These are phyloP conservation scores for Cartodere bifasciata DNA, from an alignment of 2,888 invertebrate species.

Conservation along the genomic window DNA sequence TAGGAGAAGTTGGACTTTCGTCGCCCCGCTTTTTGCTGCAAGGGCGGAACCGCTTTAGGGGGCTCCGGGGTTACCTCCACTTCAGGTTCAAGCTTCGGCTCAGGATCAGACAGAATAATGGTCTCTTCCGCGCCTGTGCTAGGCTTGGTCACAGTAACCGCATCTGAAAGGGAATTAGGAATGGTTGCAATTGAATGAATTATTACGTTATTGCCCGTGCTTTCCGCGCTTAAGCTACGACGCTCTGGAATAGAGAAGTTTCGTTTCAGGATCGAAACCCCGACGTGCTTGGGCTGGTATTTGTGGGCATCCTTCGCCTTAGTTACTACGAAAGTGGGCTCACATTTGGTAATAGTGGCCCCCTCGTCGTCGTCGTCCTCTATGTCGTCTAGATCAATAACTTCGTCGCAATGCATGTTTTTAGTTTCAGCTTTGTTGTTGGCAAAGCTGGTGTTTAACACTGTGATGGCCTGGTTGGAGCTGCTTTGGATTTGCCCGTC, in stretches of 20 bases:
- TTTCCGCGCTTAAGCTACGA: too few relatives aligned
- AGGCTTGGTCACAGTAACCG: slow-evolving; percentile 11
- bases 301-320: slow-evolving; percentile 6
- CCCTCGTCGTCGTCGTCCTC: slow-evolving; percentile 18
- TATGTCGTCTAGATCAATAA: slow-evolving; percentile 34
- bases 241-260: too few relatives aligned
- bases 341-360: not conserved
- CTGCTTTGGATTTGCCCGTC: slow-evolving; percentile 51
- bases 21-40: slow-evolving; percentile 23
- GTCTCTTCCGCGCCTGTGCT: slow-evolving; percentile 14
- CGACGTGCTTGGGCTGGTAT: slow-evolving; percentile 6
- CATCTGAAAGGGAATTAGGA: slow-evolving; percentile 25
- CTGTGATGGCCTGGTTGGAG: slow-evolving; percentile 47
- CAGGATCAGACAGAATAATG: slow-evolving; percentile 16
- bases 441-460: slow-evolving; percentile 24
- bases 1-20: slow-evolving; percentile 32
- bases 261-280: too few relatives aligned
- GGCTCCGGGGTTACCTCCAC: slow-evolving; percentile 17
- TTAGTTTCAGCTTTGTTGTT: slow-evolving; percentile 26
- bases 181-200: not conserved
- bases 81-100: too few relatives aligned
- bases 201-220: not conserved
- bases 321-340: not conserved
- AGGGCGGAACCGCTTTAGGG: slow-evolving; percentile 3
- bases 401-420: slow-evolving; percentile 39